Base-by-base conservation (phyloP, 2,888 invertebrate genomes). In the Morpho helenor region DNA sequence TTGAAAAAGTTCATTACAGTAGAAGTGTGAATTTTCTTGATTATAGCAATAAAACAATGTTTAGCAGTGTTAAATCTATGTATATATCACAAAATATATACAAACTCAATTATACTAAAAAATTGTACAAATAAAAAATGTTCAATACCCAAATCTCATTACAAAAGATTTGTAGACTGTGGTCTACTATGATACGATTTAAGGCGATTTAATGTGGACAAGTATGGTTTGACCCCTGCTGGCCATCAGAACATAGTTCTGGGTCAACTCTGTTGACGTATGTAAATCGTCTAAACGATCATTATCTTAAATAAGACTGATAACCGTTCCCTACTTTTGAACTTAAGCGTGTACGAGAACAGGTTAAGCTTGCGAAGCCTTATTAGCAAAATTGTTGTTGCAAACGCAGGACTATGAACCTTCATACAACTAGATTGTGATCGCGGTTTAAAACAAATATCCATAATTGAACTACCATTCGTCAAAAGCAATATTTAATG, bases 211-310 rank as follows among this genome's bases (percentile, higher is more conserved):
- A 7, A 16, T 7, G 10, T n/a, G 47, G 31, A 42, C 31, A 48
- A 41, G 48, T 54, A 16, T 54, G 8, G n/a, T 8, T 3, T 48
- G 31, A 49, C 55, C 49, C 72, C 49, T 59, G 60, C 61, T 56
- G 42, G 47, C 66, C 66, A 67, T 67, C 69, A 71, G 69, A 70
- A 69, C 79, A 71, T 68, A 66, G 67, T 71, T 77, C 72, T 74
- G 73, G 80, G 77, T 79, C 80, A 83, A 76, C 72, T 75, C 77
- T 82, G 87, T 84, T 84, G 86, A 87, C 84, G 78, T 77, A 82
- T 79, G 80, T 80, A 73, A 79, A 81, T 82, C 74, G 70, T 73
- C 70, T 65, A 59, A 66, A 66, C 68, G 82, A 86, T 84, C 71
- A 69, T 79, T 76, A 80, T 79, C 79, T 66, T 39, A 42, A 50